Conservation (phyloP, 2,797 vertebrate species). For the Garrulus glandarius region DNA sequence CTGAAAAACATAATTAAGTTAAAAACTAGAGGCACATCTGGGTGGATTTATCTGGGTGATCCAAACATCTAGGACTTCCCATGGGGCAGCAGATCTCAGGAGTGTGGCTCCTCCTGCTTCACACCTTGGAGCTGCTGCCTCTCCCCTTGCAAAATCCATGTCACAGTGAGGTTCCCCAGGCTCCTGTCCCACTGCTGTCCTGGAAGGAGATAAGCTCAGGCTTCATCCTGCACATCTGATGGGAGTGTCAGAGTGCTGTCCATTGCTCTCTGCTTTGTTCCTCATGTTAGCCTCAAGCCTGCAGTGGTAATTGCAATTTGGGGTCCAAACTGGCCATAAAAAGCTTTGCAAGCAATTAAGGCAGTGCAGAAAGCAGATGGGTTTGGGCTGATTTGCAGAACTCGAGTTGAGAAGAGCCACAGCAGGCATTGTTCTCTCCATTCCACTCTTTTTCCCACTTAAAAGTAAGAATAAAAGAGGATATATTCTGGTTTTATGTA, state of each 20-base stretch:
- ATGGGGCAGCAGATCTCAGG: neutral
- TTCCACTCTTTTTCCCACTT: neutral
- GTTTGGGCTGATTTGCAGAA: neutral
- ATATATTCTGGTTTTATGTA: neutral
- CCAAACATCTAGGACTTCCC: neutral
- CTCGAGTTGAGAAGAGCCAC: neutral
- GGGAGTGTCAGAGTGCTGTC: neutral
- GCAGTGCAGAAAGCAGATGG: neutral
- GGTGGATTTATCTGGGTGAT: neutral
- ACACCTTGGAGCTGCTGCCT: neutral
- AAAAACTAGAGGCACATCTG: neutral
- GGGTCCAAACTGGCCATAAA: constrained; percentile 5
- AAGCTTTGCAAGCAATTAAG: neutral
- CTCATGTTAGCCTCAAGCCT: neutral
- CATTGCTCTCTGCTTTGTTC: constrained; percentile 10
- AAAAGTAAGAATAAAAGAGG: neutral
- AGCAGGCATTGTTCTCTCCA: neutral
- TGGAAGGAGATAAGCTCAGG: neutral
- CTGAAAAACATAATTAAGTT: rapidly evolving
- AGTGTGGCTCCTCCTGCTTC: neutral
- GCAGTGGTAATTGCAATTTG: constrained; percentile 31
- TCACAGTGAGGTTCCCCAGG: neutral
- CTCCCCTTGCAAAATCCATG: neutral
- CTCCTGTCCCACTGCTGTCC: neutral
- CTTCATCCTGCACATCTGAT: neutral